Evolutionary conservation across 2,113 vertebrate species (phyloP).

Genomic region (Malurus alboscapulatus): DNA sequence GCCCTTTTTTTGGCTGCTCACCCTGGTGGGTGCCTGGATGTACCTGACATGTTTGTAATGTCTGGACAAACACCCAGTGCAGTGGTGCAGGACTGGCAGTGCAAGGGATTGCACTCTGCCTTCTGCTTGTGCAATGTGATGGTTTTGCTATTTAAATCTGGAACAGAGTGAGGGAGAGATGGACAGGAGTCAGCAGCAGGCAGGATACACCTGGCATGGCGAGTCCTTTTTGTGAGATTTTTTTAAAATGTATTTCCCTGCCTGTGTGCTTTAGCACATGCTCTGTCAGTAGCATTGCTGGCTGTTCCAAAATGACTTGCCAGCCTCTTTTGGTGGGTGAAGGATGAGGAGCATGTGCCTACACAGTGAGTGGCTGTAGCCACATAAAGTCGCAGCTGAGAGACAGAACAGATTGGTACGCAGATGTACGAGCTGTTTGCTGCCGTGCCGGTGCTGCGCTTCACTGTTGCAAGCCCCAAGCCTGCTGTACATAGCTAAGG

Average conservation of each 20-base stretch:
- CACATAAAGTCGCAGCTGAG: neutral
- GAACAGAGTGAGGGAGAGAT: neutral
- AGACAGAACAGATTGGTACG: neutral
- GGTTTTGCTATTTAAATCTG: neutral
- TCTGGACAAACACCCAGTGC: neutral
- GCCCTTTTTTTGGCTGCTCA: neutral
- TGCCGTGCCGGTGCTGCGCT: neutral
- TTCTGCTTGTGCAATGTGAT: neutral
- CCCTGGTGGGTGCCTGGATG: fast-evolving
- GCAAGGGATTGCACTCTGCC: neutral
- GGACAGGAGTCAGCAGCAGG: neutral
- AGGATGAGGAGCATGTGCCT: neutral
- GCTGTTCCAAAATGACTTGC: neutral
- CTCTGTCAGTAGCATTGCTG: neutral
- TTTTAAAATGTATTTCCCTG: neutral
- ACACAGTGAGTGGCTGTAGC: neutral
- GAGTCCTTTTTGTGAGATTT: neutral
- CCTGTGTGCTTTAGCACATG: neutral
- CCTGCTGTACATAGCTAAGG: neutral
- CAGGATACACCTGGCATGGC: neutral
- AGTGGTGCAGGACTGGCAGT: too few species aligned
- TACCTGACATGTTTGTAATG: fast-evolving
- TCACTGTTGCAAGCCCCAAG: neutral
- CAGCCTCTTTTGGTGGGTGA: neutral
- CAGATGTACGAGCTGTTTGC: neutral